Evolutionary conservation across 2,888 invertebrate genomes (phyloP).

Genomic region (Miltochrista miniata): DNA sequence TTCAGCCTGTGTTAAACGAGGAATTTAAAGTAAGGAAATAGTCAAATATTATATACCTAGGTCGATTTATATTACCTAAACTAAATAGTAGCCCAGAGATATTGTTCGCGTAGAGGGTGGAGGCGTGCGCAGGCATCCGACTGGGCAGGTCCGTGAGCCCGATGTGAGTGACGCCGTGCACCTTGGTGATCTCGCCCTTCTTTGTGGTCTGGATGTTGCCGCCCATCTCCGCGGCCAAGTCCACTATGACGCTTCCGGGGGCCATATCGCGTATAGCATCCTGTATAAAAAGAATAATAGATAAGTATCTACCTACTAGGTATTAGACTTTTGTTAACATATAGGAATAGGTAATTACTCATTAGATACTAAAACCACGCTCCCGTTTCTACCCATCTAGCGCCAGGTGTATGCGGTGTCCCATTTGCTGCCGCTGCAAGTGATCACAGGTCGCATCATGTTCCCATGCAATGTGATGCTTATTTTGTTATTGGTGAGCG

Average conservation of each 20-base stretch:
- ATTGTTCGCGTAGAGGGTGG: constrained; percentile 95
- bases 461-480: too few relatives aligned
- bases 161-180: constrained; percentile 92
- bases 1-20: background rate
- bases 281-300: constrained; percentile 54
- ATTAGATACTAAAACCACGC: too few relatives aligned
- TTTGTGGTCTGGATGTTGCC: constrained; percentile 93
- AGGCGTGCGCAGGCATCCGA: constrained; percentile 93
- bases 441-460: too few relatives aligned
- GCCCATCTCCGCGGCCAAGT: constrained; percentile 94
- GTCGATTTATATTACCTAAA: constrained; percentile 80
- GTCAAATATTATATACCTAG: background rate
- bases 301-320: too few relatives aligned
- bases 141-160: constrained; percentile 94
- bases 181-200: constrained; percentile 88
- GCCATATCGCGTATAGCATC: constrained; percentile 92
- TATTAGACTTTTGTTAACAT: too few relatives aligned
- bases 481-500: too few relatives aligned
- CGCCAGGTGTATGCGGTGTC: too few relatives aligned
- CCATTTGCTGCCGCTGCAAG: too few relatives aligned
- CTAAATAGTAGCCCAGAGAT: constrained; percentile 93
- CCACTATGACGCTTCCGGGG: constrained; percentile 94
- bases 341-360: too few relatives aligned
- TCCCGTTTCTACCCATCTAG: too few relatives aligned
- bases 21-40: background rate